phyloP scores from a whole-genome alignment of 2,888 invertebrate species.

The Caenorhabditis plicata region DNA sequence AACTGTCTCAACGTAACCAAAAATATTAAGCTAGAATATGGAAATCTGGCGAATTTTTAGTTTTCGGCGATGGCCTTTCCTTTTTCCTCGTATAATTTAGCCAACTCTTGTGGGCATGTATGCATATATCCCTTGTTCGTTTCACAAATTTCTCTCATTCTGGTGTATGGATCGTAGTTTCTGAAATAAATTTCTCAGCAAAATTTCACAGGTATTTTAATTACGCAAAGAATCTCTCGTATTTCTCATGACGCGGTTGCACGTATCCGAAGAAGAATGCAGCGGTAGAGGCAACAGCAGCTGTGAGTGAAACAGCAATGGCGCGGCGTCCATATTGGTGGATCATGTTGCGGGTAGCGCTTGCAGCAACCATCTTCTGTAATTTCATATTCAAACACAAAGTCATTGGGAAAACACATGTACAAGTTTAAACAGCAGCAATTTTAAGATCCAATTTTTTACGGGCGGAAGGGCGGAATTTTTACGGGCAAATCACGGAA shows the following conservation, averaged over 20 bases:
- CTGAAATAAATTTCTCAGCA: no score
- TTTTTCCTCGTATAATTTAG: slow-evolving; percentile 60
- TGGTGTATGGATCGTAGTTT: slow-evolving; percentile 60
- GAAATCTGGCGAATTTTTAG: slow-evolving; percentile 3
- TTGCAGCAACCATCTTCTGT: slow-evolving; percentile 55
- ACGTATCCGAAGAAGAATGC: slow-evolving; percentile 57
- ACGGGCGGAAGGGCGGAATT: no score
- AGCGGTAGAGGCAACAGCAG: slow-evolving; percentile 44
- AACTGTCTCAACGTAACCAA: no score
- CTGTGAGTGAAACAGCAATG: slow-evolving; percentile 42
- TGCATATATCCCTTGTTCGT: slow-evolving; percentile 60
- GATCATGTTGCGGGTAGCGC: slow-evolving; percentile 55
- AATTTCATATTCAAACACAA: no score
- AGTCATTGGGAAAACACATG: no score
- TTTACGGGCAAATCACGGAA: no score
- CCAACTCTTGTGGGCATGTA: slow-evolving; percentile 60
- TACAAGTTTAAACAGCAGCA: no score
- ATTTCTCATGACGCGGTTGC: slow-evolving; percentile 55
- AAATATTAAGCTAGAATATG: background rate
- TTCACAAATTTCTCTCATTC: slow-evolving; percentile 61
- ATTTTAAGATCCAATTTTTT: no score
- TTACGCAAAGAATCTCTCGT: slow-evolving; percentile 60
- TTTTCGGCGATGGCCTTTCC: slow-evolving; percentile 50
- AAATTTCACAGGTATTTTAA: slow-evolving; percentile 14
- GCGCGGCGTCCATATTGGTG: slow-evolving; percentile 52